These are phyloP conservation scores for Capitulum mitella DNA, from an alignment of 2,888 invertebrate species.

Conservation along the genomic window DNA sequence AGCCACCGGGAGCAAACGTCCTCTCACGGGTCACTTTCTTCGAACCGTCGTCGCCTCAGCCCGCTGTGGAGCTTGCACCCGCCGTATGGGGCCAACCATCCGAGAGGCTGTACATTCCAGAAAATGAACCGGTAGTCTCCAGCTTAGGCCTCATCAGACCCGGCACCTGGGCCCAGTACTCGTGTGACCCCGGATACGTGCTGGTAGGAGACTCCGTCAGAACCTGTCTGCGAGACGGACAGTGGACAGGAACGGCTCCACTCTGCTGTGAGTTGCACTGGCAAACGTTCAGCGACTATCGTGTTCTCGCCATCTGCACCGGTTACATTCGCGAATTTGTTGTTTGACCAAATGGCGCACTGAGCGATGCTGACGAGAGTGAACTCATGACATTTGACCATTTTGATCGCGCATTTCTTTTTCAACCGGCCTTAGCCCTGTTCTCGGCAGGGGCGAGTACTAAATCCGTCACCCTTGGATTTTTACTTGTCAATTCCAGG, in stretches of 20 bases:
- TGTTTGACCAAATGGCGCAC: not conserved
- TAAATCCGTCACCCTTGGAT: no score
- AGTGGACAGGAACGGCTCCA: not conserved
- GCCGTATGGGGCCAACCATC: not conserved
- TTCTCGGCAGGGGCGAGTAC: no score
- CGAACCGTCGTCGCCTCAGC: not conserved
- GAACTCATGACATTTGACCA: not conserved
- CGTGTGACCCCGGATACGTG: not conserved
- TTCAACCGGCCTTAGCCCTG: not conserved
- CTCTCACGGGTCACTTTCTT: not conserved
- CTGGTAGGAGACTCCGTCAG: not conserved
- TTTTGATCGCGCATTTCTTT: not conserved
- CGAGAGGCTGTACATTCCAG: not conserved
- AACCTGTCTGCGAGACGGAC: not conserved
- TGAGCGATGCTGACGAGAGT: not conserved
- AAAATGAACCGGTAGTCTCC: not conserved
- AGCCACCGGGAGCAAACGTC: not conserved
- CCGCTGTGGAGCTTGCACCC: not conserved
- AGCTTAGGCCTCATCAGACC: not conserved
- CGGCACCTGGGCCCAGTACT: conserved; percentile 2
- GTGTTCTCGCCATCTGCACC: not conserved
- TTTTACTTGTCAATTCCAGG: no score
- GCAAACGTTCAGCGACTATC: not conserved
- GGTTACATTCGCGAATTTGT: not conserved
- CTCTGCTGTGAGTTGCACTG: not conserved